Conservation (phyloP, 2,113 vertebrate genomes). For the Sus scrofa region T2T-Sscrofa CM000813.6:27414001-27414500, state of each 20-base stretch:
- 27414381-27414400: not conserved
- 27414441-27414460: not conserved
- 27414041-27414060: conserved; percentile 65
- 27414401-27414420: conserved; percentile 11
- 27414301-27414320: conserved; percentile 52
- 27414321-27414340: not conserved
- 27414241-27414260: conserved; percentile 63
- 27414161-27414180: conserved; percentile 60
- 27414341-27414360: conserved; percentile 56
- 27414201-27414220: conserved; percentile 67
- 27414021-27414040: conserved; percentile 53
- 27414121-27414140: conserved; percentile 67
- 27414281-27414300: conserved; percentile 68
- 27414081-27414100: conserved; percentile 75
- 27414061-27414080: conserved; percentile 52
- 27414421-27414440: conserved; percentile 48
- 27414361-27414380: conserved; percentile 22
- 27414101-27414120: conserved; percentile 71
- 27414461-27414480: not conserved
- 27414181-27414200: conserved; percentile 78
- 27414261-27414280: conserved; percentile 71
- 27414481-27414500: conserved; percentile 18
- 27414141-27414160: conserved; percentile 59
- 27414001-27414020: conserved; percentile 67
- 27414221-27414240: conserved; percentile 73